A percentile compares a stretch with the other conserved stretches of the same genome.
Conservation (phyloP, 2,888 invertebrate species). For the Cerceris ruficornis region DNA sequence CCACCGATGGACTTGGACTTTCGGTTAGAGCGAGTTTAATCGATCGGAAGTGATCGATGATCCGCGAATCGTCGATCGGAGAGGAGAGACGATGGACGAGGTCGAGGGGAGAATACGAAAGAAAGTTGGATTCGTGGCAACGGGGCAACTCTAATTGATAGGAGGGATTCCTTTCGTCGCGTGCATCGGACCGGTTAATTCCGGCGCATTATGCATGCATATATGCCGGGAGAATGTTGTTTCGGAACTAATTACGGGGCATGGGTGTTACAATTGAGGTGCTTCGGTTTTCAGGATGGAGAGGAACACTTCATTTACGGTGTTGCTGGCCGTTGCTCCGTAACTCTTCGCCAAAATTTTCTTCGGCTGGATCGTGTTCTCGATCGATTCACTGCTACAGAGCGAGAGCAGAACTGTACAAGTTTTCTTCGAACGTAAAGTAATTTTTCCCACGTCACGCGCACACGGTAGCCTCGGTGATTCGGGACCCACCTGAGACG, state of each 20-base stretch:
- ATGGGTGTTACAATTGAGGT: constrained; percentile 48
- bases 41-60: constrained; percentile 67
- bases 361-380: too few relatives aligned
- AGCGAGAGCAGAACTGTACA: too few relatives aligned
- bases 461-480: too few relatives aligned
- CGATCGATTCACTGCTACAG: too few relatives aligned
- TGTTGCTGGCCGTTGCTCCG: background rate
- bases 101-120: background rate
- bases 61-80: constrained; percentile 21
- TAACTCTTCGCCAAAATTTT: too few relatives aligned
- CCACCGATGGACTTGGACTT: constrained; percentile 19
- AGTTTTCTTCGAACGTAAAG: too few relatives aligned
- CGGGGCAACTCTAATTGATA: constrained; percentile 17
- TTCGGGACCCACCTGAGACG: too few relatives aligned
- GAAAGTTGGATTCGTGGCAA: constrained; percentile 17
- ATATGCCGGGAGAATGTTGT: background rate
- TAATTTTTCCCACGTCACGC: too few relatives aligned
- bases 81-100: background rate
- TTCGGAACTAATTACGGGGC: constrained; percentile 38
- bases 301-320: background rate
- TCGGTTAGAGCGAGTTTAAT: constrained; percentile 54
- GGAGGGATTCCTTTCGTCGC: constrained; percentile 33
- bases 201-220: constrained; percentile 2
- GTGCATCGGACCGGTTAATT: constrained; percentile 35
- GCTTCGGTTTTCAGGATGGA: background rate